Percentiles rank a stretch among this genome's conserved stretches.
Evolutionary conservation across 92 coral and sea anemone genomes (phyloP).

Genomic region (Phenganax subtilis): DNA sequence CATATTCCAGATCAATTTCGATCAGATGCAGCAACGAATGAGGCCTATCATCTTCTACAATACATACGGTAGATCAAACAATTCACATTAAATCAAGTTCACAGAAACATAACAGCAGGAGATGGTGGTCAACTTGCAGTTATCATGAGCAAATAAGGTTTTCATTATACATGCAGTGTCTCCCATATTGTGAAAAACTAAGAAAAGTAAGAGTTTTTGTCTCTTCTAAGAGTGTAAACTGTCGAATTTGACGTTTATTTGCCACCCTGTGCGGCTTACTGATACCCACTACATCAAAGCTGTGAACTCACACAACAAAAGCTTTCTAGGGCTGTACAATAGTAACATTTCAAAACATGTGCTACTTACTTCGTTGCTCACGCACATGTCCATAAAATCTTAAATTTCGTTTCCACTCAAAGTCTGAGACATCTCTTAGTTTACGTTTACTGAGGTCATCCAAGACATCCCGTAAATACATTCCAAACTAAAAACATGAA

Average conservation of each 20-base stretch:
- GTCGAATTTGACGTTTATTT: not conserved
- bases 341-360: not conserved
- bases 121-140: too few species aligned
- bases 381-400: constrained; percentile 77
- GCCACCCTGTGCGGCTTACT: too few species aligned
- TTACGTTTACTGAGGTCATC: constrained; percentile 94
- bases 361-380: constrained; percentile 48
- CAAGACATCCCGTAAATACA: constrained; percentile 88
- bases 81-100: not conserved
- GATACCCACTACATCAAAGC: too few species aligned
- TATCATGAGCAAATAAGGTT: too few species aligned
- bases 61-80: not conserved
- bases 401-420: constrained; percentile 94
- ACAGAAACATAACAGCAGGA: not conserved
- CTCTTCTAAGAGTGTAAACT: not conserved
- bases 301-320: not conserved
- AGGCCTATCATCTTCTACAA: constrained; percentile 23
- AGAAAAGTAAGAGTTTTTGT: too few species aligned
- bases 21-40: constrained; percentile 69
- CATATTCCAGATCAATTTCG: constrained; percentile 83
- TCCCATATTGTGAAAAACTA: too few species aligned
- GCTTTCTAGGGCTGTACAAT: not conserved
- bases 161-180: too few species aligned
- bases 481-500: constrained; percentile 62
- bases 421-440: constrained; percentile 82